Percentiles rank a stretch among this genome's conserved stretches.
phyloP scores from a whole-genome alignment of 92 coral and sea anemone genomes.

The Meandrina meandrites region DNA sequence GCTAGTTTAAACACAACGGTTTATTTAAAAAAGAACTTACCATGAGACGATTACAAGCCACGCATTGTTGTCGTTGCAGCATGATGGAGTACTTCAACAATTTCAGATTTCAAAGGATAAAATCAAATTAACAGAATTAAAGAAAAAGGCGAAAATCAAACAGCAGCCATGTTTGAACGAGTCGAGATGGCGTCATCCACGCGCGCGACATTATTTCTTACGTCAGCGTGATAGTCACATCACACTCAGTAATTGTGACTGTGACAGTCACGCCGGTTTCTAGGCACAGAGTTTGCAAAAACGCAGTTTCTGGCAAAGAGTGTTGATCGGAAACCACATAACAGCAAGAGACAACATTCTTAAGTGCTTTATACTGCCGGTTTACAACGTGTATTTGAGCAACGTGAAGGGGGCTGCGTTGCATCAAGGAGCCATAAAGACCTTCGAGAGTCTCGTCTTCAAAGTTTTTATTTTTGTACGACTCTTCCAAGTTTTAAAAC shows the following conservation, averaged over 20 bases:
- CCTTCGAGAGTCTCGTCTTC: neutral
- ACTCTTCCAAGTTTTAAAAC: neutral
- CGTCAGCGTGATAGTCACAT: slow-evolving; percentile 25
- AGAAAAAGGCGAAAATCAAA: neutral
- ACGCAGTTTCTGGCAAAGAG: no score
- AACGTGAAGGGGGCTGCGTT: neutral
- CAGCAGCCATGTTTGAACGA: slow-evolving; percentile 2
- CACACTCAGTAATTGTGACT: neutral
- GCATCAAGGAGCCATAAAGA: neutral
- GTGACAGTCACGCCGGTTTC: no score
- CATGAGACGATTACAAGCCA: slow-evolving; percentile 53
- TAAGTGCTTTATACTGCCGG: no score
- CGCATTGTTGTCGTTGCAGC: slow-evolving; percentile 36
- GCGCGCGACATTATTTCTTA: neutral
- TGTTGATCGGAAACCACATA: no score
- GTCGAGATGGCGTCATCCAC: slow-evolving; percentile 12
- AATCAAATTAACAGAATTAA: neutral
- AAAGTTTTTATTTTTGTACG: neutral
- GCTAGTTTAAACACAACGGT: neutral
- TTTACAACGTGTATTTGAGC: no score
- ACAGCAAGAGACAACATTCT: no score
- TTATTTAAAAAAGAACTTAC: slow-evolving; percentile 2
- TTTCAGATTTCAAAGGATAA: neutral
- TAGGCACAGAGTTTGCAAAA: no score
- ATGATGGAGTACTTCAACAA: slow-evolving; percentile 3